Evolutionary conservation across 1,140 invertebrate species (phyloP).

Genomic region (Eriosoma lanigerum): DNA sequence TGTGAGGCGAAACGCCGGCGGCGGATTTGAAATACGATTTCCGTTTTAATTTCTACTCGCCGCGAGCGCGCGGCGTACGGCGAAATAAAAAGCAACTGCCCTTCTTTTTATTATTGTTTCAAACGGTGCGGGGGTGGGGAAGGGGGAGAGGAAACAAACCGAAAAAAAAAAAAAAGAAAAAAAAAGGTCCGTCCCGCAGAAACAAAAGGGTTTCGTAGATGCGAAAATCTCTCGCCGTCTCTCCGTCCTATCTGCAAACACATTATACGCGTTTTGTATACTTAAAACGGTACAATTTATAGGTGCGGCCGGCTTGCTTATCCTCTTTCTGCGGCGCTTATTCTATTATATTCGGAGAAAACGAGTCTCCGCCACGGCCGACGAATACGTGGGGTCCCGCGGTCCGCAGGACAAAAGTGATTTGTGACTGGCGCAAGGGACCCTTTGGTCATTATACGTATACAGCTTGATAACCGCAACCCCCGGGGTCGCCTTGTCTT

Average conservation of each 20-base stretch:
- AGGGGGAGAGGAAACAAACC: too few relatives aligned
- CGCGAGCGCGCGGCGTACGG: background rate
- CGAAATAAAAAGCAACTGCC: background rate
- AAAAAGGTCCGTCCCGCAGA: slow-evolving; percentile 39
- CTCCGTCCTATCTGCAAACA: background rate
- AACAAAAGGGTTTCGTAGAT: slow-evolving; percentile 50
- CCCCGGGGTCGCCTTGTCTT: slow-evolving; percentile 44
- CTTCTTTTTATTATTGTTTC: slow-evolving; percentile 47
- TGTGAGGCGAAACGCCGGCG: background rate
- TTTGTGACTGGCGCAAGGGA: slow-evolving; percentile 50
- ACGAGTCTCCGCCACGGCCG: slow-evolving; percentile 25
- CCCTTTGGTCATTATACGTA: slow-evolving; percentile 34
- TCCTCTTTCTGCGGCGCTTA: slow-evolving; percentile 42
- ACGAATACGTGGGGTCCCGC: too few relatives aligned
- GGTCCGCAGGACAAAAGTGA: slow-evolving; percentile 48
- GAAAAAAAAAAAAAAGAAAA: background rate
- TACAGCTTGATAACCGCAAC: slow-evolving; percentile 47
- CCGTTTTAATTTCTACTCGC: slow-evolving; percentile 34
- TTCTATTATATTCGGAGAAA: slow-evolving; percentile 49
- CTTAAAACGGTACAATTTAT: slow-evolving; percentile 51
- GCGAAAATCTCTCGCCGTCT: slow-evolving; percentile 32
- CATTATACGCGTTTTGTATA: slow-evolving; percentile 50
- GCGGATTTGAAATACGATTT: slow-evolving; percentile 36
- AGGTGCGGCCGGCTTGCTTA: slow-evolving; percentile 41
- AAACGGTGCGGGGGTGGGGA: background rate